A percentile compares a stretch with the other conserved stretches of the same genome.
Evolutionary conservation across 2,113 vertebrate species (phyloP).

Genomic region (Cyanoliseus patagonus): DNA sequence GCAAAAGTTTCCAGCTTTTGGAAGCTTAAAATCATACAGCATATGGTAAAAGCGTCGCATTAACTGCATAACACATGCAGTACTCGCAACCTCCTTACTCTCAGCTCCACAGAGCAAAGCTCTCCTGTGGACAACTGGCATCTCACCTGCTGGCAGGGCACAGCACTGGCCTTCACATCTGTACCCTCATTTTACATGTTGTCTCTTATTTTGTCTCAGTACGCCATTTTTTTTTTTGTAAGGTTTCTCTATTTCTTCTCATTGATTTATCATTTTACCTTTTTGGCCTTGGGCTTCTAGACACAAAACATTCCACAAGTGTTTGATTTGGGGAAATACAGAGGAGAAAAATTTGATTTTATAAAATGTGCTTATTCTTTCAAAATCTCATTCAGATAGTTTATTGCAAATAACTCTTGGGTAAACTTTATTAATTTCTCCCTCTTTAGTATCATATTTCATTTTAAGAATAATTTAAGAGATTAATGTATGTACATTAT

Average conservation of each 20-base stretch:
- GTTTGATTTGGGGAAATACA: not conserved
- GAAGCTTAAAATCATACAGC: not conserved
- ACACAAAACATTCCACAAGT: not conserved
- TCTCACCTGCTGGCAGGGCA: fast-evolving
- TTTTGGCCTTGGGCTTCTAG: not conserved
- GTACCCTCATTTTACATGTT: fast-evolving
- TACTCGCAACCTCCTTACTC: not conserved
- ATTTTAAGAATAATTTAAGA: not conserved
- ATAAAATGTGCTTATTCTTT: not conserved
- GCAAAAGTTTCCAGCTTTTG: not conserved
- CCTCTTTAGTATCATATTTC: not conserved
- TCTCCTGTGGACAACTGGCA: too few species aligned
- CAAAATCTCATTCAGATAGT: not conserved
- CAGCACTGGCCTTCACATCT: not conserved
- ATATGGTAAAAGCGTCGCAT: fast-evolving
- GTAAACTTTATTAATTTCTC: not conserved
- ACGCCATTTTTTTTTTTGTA: too few species aligned
- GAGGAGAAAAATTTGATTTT: not conserved
- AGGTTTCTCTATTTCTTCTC: not conserved
- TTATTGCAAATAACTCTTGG: not conserved
- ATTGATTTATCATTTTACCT: not conserved
- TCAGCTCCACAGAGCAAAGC: not conserved
- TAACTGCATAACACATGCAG: fast-evolving
- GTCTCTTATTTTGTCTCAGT: not conserved
- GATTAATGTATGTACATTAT: not conserved